Conservation (phyloP, 2,888 invertebrate genomes). For the Brachycybe producta region DNA sequence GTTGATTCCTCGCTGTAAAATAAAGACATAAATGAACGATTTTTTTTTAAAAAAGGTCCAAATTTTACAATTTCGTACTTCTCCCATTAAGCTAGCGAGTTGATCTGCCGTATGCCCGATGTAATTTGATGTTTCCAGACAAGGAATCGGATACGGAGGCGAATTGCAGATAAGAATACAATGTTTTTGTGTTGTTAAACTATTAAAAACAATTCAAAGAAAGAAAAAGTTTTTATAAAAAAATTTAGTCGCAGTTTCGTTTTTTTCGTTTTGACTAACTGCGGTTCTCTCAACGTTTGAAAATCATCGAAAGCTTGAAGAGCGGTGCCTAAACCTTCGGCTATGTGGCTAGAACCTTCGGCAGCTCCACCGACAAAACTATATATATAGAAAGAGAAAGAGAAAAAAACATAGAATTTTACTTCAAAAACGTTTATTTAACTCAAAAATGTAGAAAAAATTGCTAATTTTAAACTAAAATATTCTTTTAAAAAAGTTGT, state of each 20-base stretch:
- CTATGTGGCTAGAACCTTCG: slow-evolving; percentile 75
- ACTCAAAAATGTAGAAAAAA: too few relatives aligned
- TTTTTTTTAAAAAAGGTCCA: not conserved
- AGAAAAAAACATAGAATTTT: slow-evolving; percentile 6
- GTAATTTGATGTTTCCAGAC: slow-evolving; percentile 53
- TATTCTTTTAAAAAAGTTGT: too few relatives aligned
- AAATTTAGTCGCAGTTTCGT: too few relatives aligned
- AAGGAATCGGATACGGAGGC: slow-evolving; percentile 76
- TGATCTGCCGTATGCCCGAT: slow-evolving; percentile 71
- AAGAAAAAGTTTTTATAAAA: slow-evolving; percentile 5
- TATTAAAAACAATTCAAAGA: slow-evolving; percentile 22
- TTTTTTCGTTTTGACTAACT: too few relatives aligned
- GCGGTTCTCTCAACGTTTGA: slow-evolving; percentile 29
- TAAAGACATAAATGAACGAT: slow-evolving; percentile 17
- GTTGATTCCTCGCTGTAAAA: slow-evolving; percentile 57
- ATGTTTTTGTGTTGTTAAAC: slow-evolving; percentile 51
- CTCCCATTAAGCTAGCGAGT: slow-evolving; percentile 59
- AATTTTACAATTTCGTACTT: slow-evolving; percentile 38
- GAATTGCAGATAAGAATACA: slow-evolving; percentile 79
- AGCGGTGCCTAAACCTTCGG: slow-evolving; percentile 77
- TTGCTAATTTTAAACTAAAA: too few relatives aligned
- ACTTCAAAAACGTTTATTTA: too few relatives aligned
- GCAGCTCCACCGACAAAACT: slow-evolving; percentile 79
- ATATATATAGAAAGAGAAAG: too few relatives aligned
- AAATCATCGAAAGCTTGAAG: slow-evolving; percentile 81